Evolutionary conservation across 1,140 invertebrate genomes (phyloP), one percentile per base, ranked within the genome.

Genomic region (Calliphora vicina): DNA sequence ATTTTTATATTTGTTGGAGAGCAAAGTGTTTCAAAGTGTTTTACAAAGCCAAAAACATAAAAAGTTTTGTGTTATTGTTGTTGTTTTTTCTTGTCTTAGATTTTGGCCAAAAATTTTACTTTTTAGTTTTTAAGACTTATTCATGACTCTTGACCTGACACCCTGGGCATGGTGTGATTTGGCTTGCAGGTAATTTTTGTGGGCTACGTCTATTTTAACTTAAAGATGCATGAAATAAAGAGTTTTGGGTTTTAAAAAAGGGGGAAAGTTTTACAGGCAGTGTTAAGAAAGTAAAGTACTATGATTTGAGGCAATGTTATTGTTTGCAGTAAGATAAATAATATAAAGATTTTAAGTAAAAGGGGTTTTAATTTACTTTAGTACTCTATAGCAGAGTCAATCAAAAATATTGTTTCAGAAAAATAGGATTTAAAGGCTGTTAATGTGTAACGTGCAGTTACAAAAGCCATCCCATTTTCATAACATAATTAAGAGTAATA

Each of bases 11-110:
- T 57, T 12, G 5, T n/a, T 17, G 72, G 74, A 35, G 73, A 42
- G 74, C 74, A 78, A 78, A 78, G 20, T 43, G 35, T 78, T 78
- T 78, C 74, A 78, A 78, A 78, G 20, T 43, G 35, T 78, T 78
- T 78, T 78, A 78, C 74, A 78, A 78, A 78, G 23, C 74, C 74
- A 78, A 78, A 43, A 43, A 78, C 42, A 78, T 78, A 43, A 78
- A 74, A 67, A 67, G n/a, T 67, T 67, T 57, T 74, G n/a, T 74
- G 72, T 74, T 74, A 35, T 35, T 74, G 71, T 27, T 76, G 35
- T 35, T 76, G 8, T 23, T 43, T 6, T 43, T 23, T 43, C 10
- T 43, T 78, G 35, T 3, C 74, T 23, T 23, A 67, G 43, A 35
- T 35, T 35, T 35, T 35, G 29, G 29, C 2, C 35, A 43, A 78